Conservation (phyloP, 2,888 invertebrate species). For the Rotaria sp. region DNA sequence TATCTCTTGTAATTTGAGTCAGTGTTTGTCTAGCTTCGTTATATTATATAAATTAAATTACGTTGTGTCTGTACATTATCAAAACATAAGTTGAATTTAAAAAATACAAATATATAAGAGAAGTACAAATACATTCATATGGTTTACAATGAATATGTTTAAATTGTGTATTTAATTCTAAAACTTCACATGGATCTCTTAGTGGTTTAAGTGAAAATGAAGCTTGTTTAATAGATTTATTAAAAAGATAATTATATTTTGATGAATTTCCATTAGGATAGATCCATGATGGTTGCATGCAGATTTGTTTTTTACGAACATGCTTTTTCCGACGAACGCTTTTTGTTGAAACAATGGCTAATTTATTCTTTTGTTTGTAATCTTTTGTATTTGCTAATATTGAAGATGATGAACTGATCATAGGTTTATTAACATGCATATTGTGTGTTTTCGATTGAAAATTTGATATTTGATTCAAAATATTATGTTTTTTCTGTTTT, state of each 20-base stretch:
- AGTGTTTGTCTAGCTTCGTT: no score
- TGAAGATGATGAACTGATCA: no score
- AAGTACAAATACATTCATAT: not conserved
- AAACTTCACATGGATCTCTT: not conserved
- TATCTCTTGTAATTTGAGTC: no score
- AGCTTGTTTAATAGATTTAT: not conserved
- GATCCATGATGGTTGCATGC: not conserved
- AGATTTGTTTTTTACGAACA: not conserved
- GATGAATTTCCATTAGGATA: not conserved
- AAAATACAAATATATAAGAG: not conserved
- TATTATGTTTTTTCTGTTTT: no score
- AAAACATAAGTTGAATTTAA: no score
- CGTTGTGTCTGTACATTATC: no score
- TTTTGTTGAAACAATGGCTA: not conserved
- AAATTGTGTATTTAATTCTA: not conserved
- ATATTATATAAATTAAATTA: no score
- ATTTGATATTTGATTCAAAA: no score
- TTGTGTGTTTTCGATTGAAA: no score
- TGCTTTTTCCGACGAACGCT: not conserved
- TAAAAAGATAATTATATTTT: not conserved
- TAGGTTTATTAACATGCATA: no score
- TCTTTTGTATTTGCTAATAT: no score
- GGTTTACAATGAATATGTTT: not conserved
- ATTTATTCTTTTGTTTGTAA: not conserved
- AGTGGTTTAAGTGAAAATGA: not conserved